These are phyloP conservation scores for Mesitornis unicolor DNA, from an alignment of 2,113 vertebrate genomes.

Conservation along the genomic window DNA sequence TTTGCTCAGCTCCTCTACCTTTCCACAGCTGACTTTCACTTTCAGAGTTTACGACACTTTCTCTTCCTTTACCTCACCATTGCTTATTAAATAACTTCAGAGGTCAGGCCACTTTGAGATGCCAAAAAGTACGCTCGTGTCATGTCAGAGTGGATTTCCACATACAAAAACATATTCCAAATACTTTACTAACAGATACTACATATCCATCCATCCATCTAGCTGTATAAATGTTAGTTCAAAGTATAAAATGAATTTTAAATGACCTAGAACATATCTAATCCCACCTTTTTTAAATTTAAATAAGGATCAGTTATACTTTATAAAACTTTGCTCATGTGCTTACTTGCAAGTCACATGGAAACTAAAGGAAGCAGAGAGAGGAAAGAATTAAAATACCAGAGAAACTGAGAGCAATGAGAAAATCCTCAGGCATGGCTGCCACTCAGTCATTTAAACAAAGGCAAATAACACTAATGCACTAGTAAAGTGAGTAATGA, in stretches of 20 bases:
- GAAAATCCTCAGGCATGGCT: not conserved
- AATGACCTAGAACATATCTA: not conserved
- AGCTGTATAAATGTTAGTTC: not conserved
- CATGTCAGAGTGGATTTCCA: not conserved
- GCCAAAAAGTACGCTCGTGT: fast-evolving
- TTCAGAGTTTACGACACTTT: not conserved
- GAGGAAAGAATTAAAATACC: not conserved
- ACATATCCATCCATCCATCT: fast-evolving
- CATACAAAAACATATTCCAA: not conserved
- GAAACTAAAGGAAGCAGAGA: not conserved
- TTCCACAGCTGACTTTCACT: not conserved
- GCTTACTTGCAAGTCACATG: not conserved
- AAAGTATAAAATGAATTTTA: not conserved
- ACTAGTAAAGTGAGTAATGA: not conserved
- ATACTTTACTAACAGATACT: not conserved
- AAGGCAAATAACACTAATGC: not conserved
- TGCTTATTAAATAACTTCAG: not conserved
- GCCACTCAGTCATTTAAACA: not conserved
- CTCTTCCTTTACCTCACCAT: not conserved
- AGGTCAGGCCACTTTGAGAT: not conserved
- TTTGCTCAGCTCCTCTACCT: not conserved
- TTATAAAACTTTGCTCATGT: not conserved
- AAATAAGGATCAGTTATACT: not conserved
- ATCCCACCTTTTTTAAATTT: not conserved
- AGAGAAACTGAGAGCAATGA: not conserved